Evolutionary conservation across 2,113 vertebrate species (phyloP), one percentile per base, ranked within the genome.

Genomic region (Suncus etruscus): DNA sequence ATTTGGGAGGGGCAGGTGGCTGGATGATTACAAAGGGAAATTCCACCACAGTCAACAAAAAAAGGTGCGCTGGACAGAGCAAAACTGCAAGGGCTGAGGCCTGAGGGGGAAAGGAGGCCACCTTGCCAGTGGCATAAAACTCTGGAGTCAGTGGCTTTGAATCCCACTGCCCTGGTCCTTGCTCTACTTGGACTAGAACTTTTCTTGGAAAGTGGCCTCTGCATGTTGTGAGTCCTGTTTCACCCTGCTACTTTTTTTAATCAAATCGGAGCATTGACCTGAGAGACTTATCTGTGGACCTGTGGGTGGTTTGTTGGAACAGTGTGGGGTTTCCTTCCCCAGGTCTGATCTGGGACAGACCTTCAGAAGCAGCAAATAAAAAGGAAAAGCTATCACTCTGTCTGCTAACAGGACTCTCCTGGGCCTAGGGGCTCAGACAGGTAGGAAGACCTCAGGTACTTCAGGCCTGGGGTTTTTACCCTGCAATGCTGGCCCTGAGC

Each of bases 361-460:
- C 31, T 47, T 48, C 22, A 78, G 81, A 65, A 90, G 61, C 45
- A 58, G 65, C 65, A 89, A 97, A 95, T 95, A 96, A 96, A 96
- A 91, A 83, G n/a, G 74, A 93, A 90, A 76, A 79, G 27, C 8
- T 20, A 6, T 82, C 47, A 75, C 18, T 82, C 45, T 50, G 39
- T 86, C 68, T 73, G 20, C 68, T 83, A 12, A 25, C 51, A 51
- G 73, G 7, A 63, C 69, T 85, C 69, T 58, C 14, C 8, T 25
- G 27, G 81, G 68, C 58, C 16, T 66, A 6, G 47, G 11, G 58
- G 29, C 16, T 47, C 69, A 45, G 25, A 48, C 39, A 31, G 65
- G 47, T 12, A 32, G 63, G 45, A 75, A 51, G 54, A 48, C 20
- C 75, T 2, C 45, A 66, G 66, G n/a, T 32, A 7, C 48, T n/a